These are phyloP conservation scores for Heteronetta atricapilla DNA, from an alignment of 2,113 vertebrate genomes.

Conservation along the genomic window DNA sequence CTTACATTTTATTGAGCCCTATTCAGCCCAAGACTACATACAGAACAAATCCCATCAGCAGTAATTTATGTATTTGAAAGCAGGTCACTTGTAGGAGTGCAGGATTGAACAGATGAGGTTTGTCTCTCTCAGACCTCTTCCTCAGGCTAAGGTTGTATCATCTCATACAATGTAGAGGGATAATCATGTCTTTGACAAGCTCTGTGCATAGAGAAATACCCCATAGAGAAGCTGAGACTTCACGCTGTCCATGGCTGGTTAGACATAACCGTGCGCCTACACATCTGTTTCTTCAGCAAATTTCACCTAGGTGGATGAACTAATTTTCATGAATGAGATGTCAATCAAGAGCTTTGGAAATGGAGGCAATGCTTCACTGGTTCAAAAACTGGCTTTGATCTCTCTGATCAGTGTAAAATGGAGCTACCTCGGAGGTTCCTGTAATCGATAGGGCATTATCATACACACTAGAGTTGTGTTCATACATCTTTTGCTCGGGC, in stretches of 20 bases:
- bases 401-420: background rate
- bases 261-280: fast-evolving
- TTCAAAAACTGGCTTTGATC: background rate
- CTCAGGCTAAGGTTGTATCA: background rate
- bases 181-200: background rate
- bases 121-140: background rate
- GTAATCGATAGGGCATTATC: background rate
- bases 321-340: background rate
- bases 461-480: too few relatives aligned
- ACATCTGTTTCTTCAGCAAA: background rate
- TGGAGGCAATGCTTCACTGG: background rate
- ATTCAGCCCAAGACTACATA: background rate
- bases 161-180: background rate
- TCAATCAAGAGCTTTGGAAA: background rate
- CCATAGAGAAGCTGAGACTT: background rate
- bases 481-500: background rate
- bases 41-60: background rate
- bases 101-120: background rate
- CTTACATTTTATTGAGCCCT: background rate
- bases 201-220: background rate
- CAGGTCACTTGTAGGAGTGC: background rate
- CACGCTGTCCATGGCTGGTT: background rate
- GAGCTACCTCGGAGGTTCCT: background rate
- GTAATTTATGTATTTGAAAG: background rate
- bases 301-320: background rate